Base-by-base conservation (phyloP, 2,797 vertebrate genomes). In the Gymnopithys bicolor region DNA sequence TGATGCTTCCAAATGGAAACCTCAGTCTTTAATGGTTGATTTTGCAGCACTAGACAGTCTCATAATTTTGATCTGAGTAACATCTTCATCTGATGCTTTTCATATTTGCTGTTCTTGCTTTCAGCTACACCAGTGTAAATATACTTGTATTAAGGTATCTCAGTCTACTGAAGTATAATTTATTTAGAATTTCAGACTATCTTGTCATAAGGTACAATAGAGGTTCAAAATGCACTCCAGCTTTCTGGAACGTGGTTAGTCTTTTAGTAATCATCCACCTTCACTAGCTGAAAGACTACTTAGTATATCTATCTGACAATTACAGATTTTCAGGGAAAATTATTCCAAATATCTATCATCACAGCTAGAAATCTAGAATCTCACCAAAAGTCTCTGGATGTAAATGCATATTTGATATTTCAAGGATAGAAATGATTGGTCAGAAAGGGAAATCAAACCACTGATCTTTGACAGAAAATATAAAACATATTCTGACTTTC, bases 1-100 rank as follows among this genome's bases (percentile, higher is more conserved):
- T 62, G 58, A 85, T 2, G 8, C 45, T 85, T 95, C 82, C 19
- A 0, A 84, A 85, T 45, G 64, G 58, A 91, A 94, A 77, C 77
- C 35, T 89, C 1, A 0, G 13, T 76, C n/a, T 92, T 95, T 93
- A 89, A 88, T 67, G 82, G 69, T 35, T 95, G 73, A 89, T 51
- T 93, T 94, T 87, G 48, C 84, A 79, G 82, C 73, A 75, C 45
- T 52, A 95, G 33, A 33, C 41, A 73, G 58, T 64, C 73, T 87
- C 13, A 48, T 58, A 56, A 66, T 85, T 87, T 89, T 91, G 32
- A 68, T 81, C 79, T 84, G 76, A 78, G 51, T 88, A 86, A 84
- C 28, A 39, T 35, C 46, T 59, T 85, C 28, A 46, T 64, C 58
- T 16, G 5, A 63, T 62, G 69, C 6, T 87, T 91, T 83, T 77